These are phyloP conservation scores for Pollimyrus isidori DNA, from an alignment of 2,113 vertebrate species.

Conservation along the genomic window DNA sequence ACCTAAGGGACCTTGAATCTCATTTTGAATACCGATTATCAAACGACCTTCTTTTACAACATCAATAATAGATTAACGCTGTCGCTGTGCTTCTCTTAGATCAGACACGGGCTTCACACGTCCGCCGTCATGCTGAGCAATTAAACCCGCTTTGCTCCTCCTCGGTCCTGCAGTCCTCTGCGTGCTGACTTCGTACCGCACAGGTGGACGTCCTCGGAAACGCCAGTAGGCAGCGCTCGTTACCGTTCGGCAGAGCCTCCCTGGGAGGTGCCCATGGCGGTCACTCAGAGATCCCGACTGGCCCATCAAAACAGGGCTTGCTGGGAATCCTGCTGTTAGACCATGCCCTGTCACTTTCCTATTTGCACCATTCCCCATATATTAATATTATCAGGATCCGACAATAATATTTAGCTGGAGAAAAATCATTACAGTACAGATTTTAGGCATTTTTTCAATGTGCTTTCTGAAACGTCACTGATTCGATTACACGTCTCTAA, in stretches of 20 bases:
- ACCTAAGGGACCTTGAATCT: not conserved
- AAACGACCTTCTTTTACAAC: not conserved
- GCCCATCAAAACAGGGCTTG: not conserved
- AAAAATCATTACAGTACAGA: not conserved
- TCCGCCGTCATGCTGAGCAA: not conserved
- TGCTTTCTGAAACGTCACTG: constrained; percentile 17
- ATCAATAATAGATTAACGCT: not conserved
- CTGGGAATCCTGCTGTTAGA: not conserved
- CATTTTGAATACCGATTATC: not conserved
- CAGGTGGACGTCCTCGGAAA: constrained; percentile 5
- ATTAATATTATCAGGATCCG: not conserved
- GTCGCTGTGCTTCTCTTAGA: not conserved
- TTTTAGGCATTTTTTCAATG: not conserved
- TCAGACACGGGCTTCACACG: not conserved
- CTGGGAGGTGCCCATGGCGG: not conserved
- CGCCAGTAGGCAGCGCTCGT: not conserved
- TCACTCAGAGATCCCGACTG: constrained; percentile 11
- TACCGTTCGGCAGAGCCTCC: not conserved
- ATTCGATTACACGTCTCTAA: constrained; percentile 12
- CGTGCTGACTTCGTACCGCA: not conserved
- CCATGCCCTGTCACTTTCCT: not conserved
- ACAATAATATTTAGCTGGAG: not conserved
- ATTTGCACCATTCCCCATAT: not conserved
- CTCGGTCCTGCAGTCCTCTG: not conserved
- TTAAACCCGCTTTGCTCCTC: not conserved